Conservation (phyloP, 2,797 vertebrate genomes). For the Morus bassanus region DNA sequence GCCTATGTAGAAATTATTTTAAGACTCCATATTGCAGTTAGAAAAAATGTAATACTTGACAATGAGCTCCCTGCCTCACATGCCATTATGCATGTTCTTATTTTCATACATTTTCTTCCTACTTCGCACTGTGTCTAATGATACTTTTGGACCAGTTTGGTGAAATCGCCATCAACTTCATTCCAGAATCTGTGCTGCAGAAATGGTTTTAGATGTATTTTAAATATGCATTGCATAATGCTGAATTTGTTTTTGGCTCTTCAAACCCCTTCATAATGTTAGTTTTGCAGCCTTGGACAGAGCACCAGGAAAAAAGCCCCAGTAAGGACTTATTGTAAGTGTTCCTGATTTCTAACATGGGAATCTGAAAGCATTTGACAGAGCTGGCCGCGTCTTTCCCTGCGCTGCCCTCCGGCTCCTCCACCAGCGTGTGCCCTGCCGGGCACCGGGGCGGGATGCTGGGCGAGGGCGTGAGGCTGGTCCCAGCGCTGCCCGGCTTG, state of each 20-base stretch:
- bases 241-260: background rate
- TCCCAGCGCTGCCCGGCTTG: fast-evolving
- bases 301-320: background rate
- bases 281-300: background rate
- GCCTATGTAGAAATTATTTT: conserved; percentile 33
- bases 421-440: background rate
- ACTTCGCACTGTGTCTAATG: background rate
- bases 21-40: background rate
- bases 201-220: background rate
- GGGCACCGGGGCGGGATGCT: fast-evolving
- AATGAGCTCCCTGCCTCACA: background rate
- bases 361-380: background rate
- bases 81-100: background rate
- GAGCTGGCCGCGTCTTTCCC: background rate
- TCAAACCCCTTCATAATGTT: background rate
- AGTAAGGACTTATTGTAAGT: background rate
- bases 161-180: background rate
- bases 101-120: background rate
- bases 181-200: background rate
- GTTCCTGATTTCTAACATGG: background rate
- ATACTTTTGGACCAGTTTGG: background rate
- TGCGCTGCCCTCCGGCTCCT: background rate
- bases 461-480: background rate
- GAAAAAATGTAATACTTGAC: background rate
- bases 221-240: background rate